phyloP scores from a whole-genome alignment of 1,140 invertebrate genomes.

The Bicyclus anynana region DNA sequence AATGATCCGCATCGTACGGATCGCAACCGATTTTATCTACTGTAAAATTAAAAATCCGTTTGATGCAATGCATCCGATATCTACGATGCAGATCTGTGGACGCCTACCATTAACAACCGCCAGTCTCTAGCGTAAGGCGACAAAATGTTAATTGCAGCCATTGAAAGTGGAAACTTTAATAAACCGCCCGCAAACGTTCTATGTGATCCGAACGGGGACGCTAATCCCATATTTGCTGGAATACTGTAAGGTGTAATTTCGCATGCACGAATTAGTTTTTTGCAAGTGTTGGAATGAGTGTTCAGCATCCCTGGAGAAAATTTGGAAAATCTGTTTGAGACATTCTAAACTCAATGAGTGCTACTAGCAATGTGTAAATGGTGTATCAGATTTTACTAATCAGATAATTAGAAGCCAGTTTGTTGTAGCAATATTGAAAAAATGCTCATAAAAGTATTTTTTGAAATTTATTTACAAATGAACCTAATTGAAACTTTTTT shows the following conservation, averaged over 20 bases:
- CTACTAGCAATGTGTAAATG: not conserved
- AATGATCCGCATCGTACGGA: no score
- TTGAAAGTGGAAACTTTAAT: conserved; percentile 41
- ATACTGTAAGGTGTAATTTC: conserved; percentile 9
- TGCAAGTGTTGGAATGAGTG: not conserved
- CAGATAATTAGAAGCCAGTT: conserved; percentile 3
- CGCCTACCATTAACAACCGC: conserved; percentile 42
- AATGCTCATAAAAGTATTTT: not conserved
- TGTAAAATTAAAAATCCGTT: no score
- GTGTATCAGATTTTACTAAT: conserved; percentile 7
- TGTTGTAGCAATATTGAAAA: conserved; percentile 4
- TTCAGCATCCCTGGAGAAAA: conserved; percentile 12
- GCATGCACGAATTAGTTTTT: conserved; percentile 3
- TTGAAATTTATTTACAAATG: not conserved
- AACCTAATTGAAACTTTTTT: no score
- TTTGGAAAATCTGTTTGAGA: conserved; percentile 23
- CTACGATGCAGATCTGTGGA: no score
- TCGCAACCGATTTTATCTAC: no score
- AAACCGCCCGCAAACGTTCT: conserved; percentile 17
- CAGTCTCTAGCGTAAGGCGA: conserved; percentile 32
- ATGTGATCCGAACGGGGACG: conserved; percentile 1
- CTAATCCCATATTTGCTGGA: conserved; percentile 13
- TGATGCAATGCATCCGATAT: no score
- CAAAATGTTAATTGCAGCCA: conserved; percentile 50
- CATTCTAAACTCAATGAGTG: conserved; percentile 9